Percentiles rank a stretch among this genome's conserved stretches.
phyloP scores from a whole-genome alignment of 2,797 vertebrate species.

The Oceanodroma leucorhoa region DNA sequence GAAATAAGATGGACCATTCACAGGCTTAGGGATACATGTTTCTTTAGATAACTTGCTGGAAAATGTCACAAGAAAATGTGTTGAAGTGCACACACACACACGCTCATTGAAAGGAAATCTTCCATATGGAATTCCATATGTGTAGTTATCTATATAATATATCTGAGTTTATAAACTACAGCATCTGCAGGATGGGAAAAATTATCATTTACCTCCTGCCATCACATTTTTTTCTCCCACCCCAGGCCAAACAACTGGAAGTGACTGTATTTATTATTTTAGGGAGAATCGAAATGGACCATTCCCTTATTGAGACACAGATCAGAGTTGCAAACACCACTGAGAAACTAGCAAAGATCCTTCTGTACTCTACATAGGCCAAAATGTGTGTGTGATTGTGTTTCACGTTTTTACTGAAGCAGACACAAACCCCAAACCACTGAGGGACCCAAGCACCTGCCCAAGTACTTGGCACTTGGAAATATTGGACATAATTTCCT shows the following conservation, averaged over 20 bases:
- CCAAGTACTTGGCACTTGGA: not conserved
- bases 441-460: not conserved
- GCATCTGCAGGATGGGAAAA: not conserved
- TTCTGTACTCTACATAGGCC: not conserved
- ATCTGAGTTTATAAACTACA: not conserved
- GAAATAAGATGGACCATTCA: not conserved
- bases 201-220: not conserved
- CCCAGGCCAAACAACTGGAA: not conserved
- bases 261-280: not conserved
- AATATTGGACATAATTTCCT: not conserved
- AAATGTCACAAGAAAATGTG: not conserved
- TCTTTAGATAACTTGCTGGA: not conserved
- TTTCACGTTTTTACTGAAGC: not conserved
- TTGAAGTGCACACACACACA: not conserved
- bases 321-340: not conserved
- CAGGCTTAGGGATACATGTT: not conserved
- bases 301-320: not conserved
- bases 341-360: not conserved
- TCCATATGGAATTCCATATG: not conserved
- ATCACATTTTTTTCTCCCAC: not conserved
- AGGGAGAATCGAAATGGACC: not conserved
- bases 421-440: not conserved
- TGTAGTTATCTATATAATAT: not conserved
- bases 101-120: not conserved
- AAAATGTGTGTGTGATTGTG: not conserved